Evolutionary conservation across 2,113 vertebrate species (phyloP).

Genomic region (Probosciger aterrimus): DNA sequence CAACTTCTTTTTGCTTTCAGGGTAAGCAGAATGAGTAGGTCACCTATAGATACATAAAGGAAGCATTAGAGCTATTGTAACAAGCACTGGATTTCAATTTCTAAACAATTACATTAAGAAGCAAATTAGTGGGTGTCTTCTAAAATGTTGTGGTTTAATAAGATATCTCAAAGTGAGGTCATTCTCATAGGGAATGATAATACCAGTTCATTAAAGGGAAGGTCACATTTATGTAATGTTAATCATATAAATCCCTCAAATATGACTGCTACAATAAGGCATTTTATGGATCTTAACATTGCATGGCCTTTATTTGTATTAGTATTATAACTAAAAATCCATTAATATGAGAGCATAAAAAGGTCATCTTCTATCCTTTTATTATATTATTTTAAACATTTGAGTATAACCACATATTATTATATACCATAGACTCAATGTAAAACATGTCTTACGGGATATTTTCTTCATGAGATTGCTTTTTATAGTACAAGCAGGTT

Average conservation of each 20-base stretch:
- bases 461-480: neutral
- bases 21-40: neutral
- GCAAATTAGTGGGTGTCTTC: neutral
- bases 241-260: constrained; percentile 30
- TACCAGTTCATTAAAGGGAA: constrained; percentile 6
- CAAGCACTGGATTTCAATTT: neutral
- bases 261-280: neutral
- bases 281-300: neutral
- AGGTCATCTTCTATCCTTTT: neutral
- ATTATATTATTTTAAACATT: neutral
- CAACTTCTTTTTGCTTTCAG: neutral
- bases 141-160: constrained; percentile 7
- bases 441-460: neutral
- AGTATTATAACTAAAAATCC: neutral
- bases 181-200: neutral
- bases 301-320: constrained; percentile 21
- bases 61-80: neutral
- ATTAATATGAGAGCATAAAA: neutral
- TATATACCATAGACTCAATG: neutral
- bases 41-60: neutral
- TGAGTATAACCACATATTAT: neutral
- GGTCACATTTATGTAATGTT: constrained; percentile 19
- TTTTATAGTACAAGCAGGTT: neutral
- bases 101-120: constrained; percentile 17
- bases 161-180: constrained; percentile 9